A percentile compares a stretch with the other conserved stretches of the same genome.
Conservation (phyloP, 1,140 invertebrate genomes). For the Aphaenogaster floridana region DNA sequence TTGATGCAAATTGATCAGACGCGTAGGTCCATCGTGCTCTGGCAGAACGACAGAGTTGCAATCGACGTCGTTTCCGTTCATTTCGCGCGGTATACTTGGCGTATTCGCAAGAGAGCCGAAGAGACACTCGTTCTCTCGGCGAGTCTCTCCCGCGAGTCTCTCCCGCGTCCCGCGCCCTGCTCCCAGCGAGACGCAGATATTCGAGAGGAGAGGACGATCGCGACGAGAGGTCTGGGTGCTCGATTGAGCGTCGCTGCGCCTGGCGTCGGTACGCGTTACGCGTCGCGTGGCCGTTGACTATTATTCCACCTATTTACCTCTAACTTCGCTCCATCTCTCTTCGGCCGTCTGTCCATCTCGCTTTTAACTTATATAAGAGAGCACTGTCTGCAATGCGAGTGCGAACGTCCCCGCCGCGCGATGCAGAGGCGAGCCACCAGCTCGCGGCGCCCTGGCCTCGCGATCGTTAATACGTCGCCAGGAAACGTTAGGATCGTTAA, state of each 20-base stretch:
- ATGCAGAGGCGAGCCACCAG: conserved; percentile 43
- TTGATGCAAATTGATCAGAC: neutral
- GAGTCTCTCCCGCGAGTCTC: neutral
- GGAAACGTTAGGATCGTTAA: neutral
- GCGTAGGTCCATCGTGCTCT: neutral
- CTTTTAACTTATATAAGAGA: conserved; percentile 66
- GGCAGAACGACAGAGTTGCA: neutral
- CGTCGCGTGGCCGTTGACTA: conserved; percentile 34
- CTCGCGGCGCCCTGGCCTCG: conserved; percentile 34
- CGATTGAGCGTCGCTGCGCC: neutral
- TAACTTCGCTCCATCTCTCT: conserved; percentile 10
- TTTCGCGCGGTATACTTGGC: neutral
- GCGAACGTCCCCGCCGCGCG: conserved; percentile 42
- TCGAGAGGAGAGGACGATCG: neutral
- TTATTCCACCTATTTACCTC: conserved; percentile 46
- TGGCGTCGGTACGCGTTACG: conserved; percentile 15
- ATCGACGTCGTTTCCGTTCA: neutral
- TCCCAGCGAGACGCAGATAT: neutral
- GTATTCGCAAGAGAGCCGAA: neutral
- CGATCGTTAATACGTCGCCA: neutral
- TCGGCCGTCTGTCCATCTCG: conserved; percentile 16
- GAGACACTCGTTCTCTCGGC: neutral
- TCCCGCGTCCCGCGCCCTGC: neutral
- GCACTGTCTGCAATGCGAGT: conserved; percentile 44
- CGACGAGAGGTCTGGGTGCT: neutral